phyloP scores from a whole-genome alignment of 2,797 vertebrate species.

The Macropodus opercularis region DNA sequence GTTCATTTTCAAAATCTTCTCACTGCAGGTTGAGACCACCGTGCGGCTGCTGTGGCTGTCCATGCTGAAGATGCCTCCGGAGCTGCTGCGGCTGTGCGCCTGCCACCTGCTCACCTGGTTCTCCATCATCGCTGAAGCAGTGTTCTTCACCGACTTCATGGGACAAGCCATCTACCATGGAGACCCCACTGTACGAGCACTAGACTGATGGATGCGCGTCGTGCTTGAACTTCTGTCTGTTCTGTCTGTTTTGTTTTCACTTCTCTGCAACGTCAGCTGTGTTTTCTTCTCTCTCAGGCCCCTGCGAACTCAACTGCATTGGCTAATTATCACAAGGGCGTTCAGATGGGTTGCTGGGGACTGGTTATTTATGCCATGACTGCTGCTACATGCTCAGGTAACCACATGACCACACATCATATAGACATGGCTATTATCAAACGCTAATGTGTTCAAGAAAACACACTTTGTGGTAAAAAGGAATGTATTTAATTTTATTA shows the following conservation, averaged over 20 bases:
- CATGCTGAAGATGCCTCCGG: constrained; percentile 95
- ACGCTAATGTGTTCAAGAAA: no score
- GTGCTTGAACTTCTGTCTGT: no score
- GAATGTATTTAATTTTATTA: no score
- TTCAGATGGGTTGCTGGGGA: constrained; percentile 99
- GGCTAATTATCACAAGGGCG: constrained; percentile 88
- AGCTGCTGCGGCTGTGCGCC: constrained; percentile 88
- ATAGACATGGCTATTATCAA: neutral
- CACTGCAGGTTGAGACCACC: constrained; percentile 86
- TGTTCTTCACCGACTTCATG: constrained; percentile 99
- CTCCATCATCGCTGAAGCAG: constrained; percentile 93
- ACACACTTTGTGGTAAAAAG: no score
- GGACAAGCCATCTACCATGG: constrained; percentile 96
- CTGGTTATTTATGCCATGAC: constrained; percentile 95
- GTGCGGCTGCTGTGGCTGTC: constrained; percentile 94
- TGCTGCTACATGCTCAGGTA: constrained; percentile 94
- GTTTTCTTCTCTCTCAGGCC: constrained; percentile 75
- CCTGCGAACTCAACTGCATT: constrained; percentile 87
- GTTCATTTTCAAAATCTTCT: neutral
- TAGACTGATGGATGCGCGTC: no score
- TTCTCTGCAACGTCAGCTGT: neutral
- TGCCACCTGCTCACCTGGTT: constrained; percentile 98
- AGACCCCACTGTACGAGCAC: constrained; percentile 86
- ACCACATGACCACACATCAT: neutral
- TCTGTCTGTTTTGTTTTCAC: no score